Evolutionary conservation across 2,797 vertebrate species (phyloP).

Genomic region (Galagoides demidoff): DNA sequence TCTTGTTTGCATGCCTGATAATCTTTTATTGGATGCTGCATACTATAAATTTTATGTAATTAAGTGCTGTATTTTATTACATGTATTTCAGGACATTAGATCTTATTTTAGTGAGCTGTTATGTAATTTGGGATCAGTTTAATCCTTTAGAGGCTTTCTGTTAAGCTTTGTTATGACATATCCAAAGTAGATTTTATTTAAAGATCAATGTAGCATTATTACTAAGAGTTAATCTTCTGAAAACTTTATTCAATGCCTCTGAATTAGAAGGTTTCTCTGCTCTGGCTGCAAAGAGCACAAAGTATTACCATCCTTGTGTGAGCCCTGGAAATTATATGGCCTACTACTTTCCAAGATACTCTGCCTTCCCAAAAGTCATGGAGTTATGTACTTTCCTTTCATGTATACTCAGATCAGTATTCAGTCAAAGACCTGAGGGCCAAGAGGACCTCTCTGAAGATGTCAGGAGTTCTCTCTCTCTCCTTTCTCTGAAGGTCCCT

Average conservation of each 20-base stretch:
- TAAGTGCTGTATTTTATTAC: background rate
- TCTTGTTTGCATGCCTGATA: conserved; percentile 1
- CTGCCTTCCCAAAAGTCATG: background rate
- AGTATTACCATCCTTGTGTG: background rate
- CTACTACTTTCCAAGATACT: background rate
- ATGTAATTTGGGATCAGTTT: background rate
- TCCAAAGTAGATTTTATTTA: background rate
- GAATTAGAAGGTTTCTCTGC: background rate
- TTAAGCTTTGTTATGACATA: conserved; percentile 6
- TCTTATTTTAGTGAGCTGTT: conserved; percentile 22
- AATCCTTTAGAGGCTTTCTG: background rate
- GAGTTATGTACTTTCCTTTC: background rate
- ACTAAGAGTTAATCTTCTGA: background rate
- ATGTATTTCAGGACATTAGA: background rate
- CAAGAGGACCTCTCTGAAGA: background rate
- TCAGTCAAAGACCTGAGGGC: background rate
- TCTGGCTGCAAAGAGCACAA: background rate
- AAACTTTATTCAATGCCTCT: background rate
- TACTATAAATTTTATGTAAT: background rate
- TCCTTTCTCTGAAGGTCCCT: background rate
- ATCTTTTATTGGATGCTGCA: background rate
- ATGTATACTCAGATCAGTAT: background rate
- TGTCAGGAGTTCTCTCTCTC: background rate
- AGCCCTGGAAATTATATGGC: background rate
- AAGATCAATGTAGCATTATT: background rate